Evolutionary conservation across 2,113 vertebrate genomes (phyloP), one percentile per base, ranked within the genome.

Genomic region (Machaerirhynchus nigripectus): DNA sequence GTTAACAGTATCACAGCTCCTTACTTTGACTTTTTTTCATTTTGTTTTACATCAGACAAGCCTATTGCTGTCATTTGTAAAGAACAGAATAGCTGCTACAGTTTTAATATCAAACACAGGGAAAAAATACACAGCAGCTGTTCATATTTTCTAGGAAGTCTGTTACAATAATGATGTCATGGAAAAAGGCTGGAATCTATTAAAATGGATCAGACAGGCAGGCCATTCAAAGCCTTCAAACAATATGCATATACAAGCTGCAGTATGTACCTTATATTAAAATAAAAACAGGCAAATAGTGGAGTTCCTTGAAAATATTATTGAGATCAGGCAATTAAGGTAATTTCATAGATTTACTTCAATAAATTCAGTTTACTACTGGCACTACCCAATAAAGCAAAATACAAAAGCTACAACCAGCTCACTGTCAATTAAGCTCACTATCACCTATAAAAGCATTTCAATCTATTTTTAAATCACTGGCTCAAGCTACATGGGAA

Each of bases 131-230:
- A 95, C 97, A 97, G 97, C 97, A 98, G 97, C 98, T 98, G 97
- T 94, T 98, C 95, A 93, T 94, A 96, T 93, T 97, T 96, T 96
- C 91, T 95, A 95, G 92, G 91, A 96, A 96, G 96, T 91, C 96
- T 97, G 96, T 95, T 97, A 95, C 47, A 97, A 91, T 90, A 93
- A 97, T 97, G 98, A 98, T 96, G 96, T 98, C 97, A 98, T 84
- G 95, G 97, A 98, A 98, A 97, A 97, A 95, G 80, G 83, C 97
- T 97, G 97, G 84, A 97, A 96, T 97, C 95, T 94, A 95, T 96
- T 97, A 95, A 93, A 95, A 93, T 37, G 55, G 44, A 94, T 91
- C 87, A 97, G 97, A 98, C 97, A 98, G 93, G 74, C 80, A 92
- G 69, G 78, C 92, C 83, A 97, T 98, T 98, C 96, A 98, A 78